A percentile compares a stretch with the other conserved stretches of the same genome.
Evolutionary conservation across 1,140 invertebrate genomes (phyloP).

Genomic region (Teleogryllus occipitalis): DNA sequence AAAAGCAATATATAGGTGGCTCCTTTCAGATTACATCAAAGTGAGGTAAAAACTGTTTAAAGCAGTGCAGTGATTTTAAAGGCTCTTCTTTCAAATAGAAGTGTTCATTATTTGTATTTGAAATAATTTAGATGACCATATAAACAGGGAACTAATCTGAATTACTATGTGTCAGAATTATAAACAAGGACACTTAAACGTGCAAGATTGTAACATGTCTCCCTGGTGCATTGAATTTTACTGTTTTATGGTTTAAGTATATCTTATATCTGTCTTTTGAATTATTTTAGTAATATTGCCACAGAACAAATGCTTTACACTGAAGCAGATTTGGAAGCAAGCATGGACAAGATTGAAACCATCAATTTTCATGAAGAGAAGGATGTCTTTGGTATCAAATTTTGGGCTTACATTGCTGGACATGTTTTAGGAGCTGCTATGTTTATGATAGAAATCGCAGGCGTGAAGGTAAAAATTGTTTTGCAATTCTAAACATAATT

Average conservation of each 20-base stretch:
- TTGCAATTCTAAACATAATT: neutral
- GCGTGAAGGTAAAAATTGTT: conserved; percentile 61
- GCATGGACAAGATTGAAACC: conserved; percentile 98
- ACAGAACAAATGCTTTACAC: conserved; percentile 97
- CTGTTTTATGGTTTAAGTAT: too few relatives aligned
- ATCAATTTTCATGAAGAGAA: conserved; percentile 98
- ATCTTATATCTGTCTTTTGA: neutral
- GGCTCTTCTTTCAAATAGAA: neutral
- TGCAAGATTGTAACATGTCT: too few relatives aligned
- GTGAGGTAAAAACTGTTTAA: conserved; percentile 56
- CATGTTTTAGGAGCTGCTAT: conserved; percentile 98
- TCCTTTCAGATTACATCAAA: conserved; percentile 98
- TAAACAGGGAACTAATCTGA: neutral
- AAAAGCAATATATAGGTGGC: conserved; percentile 98
- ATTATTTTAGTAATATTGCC: conserved; percentile 73
- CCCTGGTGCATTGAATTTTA: too few relatives aligned
- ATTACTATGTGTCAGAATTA: neutral
- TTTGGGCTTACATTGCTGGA: conserved; percentile 98
- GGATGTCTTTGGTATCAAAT: conserved; percentile 91
- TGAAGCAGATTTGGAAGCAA: conserved; percentile 91
- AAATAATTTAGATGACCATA: neutral
- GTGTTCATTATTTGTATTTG: neutral
- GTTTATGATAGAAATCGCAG: conserved; percentile 99
- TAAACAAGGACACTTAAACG: too few relatives aligned
- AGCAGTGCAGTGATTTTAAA: too few relatives aligned